phyloP scores from a whole-genome alignment of 1,140 invertebrate species.

The Melitaea cinxia region DNA sequence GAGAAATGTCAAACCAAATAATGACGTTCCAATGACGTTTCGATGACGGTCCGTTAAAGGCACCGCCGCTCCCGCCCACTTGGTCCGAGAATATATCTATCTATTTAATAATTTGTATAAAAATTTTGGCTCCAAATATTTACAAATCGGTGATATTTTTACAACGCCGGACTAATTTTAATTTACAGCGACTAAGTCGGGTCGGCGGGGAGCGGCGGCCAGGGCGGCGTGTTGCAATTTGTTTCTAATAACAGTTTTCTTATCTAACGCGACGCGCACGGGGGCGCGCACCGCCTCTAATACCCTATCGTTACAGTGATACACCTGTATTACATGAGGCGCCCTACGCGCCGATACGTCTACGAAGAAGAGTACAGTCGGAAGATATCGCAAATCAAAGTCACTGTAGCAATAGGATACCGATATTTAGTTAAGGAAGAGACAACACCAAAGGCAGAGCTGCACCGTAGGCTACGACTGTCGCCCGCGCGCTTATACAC shows the following conservation, averaged over 20 bases:
- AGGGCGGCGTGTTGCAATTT: conserved; percentile 62
- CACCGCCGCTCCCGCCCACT: conserved; percentile 42
- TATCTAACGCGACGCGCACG: conserved; percentile 68
- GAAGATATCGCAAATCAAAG: conserved; percentile 68
- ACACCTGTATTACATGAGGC: conserved; percentile 45
- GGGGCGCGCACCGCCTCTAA: conserved; percentile 56
- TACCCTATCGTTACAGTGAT: conserved; percentile 76
- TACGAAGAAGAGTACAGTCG: conserved; percentile 49
- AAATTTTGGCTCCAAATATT: conserved; percentile 79
- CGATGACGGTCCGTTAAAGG: conserved; percentile 17
- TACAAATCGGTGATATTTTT: conserved; percentile 72
- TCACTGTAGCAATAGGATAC: conserved; percentile 77
- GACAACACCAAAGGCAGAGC: conserved; percentile 75
- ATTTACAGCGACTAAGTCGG: conserved; percentile 66
- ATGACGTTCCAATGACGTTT: neutral
- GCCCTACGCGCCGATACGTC: conserved; percentile 37
- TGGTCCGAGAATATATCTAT: conserved; percentile 70
- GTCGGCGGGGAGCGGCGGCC: conserved; percentile 39
- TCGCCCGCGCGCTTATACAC: conserved; percentile 59
- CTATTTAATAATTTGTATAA: conserved; percentile 77
- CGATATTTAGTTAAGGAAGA: conserved; percentile 69
- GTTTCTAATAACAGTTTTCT: conserved; percentile 78
- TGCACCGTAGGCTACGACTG: conserved; percentile 53
- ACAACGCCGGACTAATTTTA: conserved; percentile 71
- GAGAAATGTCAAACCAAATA: conserved; percentile 1